A percentile compares a stretch with the other conserved stretches of the same genome.
Evolutionary conservation across 1,140 invertebrate species (phyloP).

Genomic region (Ectropis grisescens): DNA sequence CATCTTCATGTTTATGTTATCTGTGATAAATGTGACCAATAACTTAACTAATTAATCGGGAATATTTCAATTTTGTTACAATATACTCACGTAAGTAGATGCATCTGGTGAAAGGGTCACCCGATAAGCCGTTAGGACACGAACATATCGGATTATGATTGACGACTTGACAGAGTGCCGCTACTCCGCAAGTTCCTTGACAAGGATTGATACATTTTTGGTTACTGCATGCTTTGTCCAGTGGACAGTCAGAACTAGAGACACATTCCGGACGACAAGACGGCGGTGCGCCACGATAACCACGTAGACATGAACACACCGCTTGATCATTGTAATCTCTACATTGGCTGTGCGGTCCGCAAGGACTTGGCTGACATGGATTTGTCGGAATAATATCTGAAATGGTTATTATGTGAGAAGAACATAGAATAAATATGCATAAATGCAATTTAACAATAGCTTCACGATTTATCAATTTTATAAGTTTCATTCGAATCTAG

Average conservation of each 20-base stretch:
- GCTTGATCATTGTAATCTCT: slow-evolving; percentile 73
- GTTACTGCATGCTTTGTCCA: slow-evolving; percentile 72
- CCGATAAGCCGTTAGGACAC: slow-evolving; percentile 71
- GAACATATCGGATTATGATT: slow-evolving; percentile 78
- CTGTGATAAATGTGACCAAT: neutral
- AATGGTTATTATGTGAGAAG: slow-evolving; percentile 10
- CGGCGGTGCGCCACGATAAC: slow-evolving; percentile 74
- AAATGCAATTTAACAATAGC: too few relatives aligned
- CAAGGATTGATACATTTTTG: slow-evolving; percentile 77
- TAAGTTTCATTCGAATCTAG: too few relatives aligned
- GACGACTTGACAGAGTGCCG: slow-evolving; percentile 73
- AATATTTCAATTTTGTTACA: too few relatives aligned
- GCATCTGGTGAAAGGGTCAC: slow-evolving; percentile 76
- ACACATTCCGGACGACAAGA: slow-evolving; percentile 74
- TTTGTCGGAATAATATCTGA: slow-evolving; percentile 41
- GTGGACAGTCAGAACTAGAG: slow-evolving; percentile 71
- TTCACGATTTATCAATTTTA: too few relatives aligned
- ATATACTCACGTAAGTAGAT: slow-evolving; percentile 68
- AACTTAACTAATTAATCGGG: too few relatives aligned
- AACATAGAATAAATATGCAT: too few relatives aligned
- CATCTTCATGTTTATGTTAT: neutral
- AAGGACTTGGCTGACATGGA: slow-evolving; percentile 73
- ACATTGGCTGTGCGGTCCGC: slow-evolving; percentile 75
- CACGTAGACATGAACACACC: slow-evolving; percentile 73
- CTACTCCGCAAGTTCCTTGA: slow-evolving; percentile 74